Conservation (phyloP, 2,888 invertebrate species). For the Aleiodes alternator region DNA sequence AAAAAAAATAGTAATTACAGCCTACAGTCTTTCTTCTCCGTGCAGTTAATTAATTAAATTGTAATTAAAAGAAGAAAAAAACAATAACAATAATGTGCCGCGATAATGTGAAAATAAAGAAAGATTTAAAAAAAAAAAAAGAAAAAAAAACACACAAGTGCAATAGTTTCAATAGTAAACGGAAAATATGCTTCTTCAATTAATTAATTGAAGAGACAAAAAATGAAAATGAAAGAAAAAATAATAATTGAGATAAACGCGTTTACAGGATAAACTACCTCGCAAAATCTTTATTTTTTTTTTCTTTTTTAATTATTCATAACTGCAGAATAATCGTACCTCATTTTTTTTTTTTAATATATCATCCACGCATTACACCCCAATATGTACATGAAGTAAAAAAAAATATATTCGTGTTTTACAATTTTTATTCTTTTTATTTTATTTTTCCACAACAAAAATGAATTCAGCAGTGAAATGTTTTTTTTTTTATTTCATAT, state of each 20-base stretch:
- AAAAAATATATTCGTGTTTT: slow-evolving; percentile 50
- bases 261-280: slow-evolving; percentile 67
- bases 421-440: slow-evolving; percentile 42
- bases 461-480: not conserved
- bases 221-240: slow-evolving; percentile 29
- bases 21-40: slow-evolving; percentile 64
- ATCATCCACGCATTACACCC: slow-evolving; percentile 46
- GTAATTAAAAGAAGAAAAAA: slow-evolving; percentile 12
- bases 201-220: slow-evolving; percentile 29
- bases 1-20: slow-evolving; percentile 55
- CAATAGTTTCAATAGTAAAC: slow-evolving; percentile 74
- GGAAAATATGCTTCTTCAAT: slow-evolving; percentile 34
- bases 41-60: slow-evolving; percentile 55
- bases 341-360: slow-evolving; percentile 51
- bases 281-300: slow-evolving; percentile 62
- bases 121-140: not conserved
- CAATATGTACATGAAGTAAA: slow-evolving; percentile 45
- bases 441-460: slow-evolving; percentile 19
- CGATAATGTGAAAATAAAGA: slow-evolving; percentile 56
- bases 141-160: slow-evolving; percentile 70
- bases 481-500: no score
- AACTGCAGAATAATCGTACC: slow-evolving; percentile 63
- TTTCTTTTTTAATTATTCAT: slow-evolving; percentile 39
- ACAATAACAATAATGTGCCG: slow-evolving; percentile 50
- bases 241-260: slow-evolving; percentile 37